Evolutionary conservation across 2,797 vertebrate genomes (phyloP), one percentile per base, ranked within the genome.

Genomic region (Sylvia borin): DNA sequence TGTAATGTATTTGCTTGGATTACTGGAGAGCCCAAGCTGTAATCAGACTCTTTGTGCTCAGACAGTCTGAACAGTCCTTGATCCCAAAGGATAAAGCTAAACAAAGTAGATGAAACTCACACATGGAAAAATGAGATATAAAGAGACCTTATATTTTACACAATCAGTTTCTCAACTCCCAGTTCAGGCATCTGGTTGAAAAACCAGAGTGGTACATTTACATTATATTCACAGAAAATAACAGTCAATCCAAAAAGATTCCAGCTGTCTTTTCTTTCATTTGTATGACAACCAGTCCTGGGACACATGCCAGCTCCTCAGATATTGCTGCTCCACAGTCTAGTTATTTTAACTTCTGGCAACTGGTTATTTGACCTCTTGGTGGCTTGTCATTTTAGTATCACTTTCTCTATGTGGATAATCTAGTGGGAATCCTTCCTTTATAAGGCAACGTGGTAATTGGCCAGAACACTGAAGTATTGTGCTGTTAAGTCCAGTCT

Each of bases 311-410:
- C 96, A 97, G 85, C 73, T 92, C 76, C 91, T 96, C 79, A 95
- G 87, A 96, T 90, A 95, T 76, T 92, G 95, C 92, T 96, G 86
- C 94, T 95, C 89, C 66, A 66, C 92, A 94, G 79, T 47, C 81
- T 89, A 91, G 95, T 97, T 96, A 89, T 96, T 96, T 94, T 96
- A 95, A 95, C 96, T 93, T 97, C 94, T 96, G 97, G 94, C 93
- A 97, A 90, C 90, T 96, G 94, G 95, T 97, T 96, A 92, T 90
- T 97, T 96, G 93, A 97, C 96, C 97, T 96, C 95, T 95, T 96
- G 88, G 96, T 96, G 96, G 79, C 94, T 96, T 89, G 94, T 91
- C 64, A 1, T 93, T 96, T 96, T 93, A 92, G 85, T 96, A 96
- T 96, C 88, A 76, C 64, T 91, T 96, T 93, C 88, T 93, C 60